phyloP scores from a whole-genome alignment of 2,113 vertebrate genomes.

The Spheniscus mendiculus region DNA sequence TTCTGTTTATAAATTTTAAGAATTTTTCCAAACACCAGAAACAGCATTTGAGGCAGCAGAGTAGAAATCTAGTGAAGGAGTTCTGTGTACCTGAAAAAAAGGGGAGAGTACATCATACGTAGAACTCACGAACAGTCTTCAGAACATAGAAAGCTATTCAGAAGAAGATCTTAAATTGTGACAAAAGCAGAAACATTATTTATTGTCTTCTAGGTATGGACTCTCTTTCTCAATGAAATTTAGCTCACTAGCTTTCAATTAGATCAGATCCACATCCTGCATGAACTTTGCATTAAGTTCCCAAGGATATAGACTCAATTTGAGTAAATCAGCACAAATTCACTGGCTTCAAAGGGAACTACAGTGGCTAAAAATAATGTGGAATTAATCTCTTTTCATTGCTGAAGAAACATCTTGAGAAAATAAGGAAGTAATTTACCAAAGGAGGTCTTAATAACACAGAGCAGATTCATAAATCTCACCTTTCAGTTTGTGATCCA shows the following conservation, averaged over 20 bases:
- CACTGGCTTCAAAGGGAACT: not conserved
- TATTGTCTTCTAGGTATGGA: not conserved
- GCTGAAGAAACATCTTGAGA: not conserved
- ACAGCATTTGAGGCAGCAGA: conserved; percentile 93
- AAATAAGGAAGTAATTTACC: not conserved
- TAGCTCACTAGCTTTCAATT: not conserved
- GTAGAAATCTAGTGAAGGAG: conserved; percentile 80
- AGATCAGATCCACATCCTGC: not conserved
- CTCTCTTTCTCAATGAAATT: not conserved
- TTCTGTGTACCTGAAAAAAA: conserved; percentile 82
- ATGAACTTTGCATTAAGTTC: not conserved
- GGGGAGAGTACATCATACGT: not conserved
- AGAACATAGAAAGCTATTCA: not conserved
- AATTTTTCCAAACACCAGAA: conserved; percentile 97
- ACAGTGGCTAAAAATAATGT: not conserved
- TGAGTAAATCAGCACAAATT: not conserved
- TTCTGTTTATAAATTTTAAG: conserved; percentile 95
- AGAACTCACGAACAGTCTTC: not conserved
- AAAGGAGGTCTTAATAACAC: not conserved
- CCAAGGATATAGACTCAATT: not conserved
- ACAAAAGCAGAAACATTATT: not conserved
- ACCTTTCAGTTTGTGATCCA: conserved; percentile 91
- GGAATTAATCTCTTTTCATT: not conserved
- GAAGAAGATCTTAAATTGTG: not conserved
- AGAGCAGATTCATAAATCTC: conserved; percentile 3